Evolutionary conservation across 2,888 invertebrate species (phyloP), one percentile per base, ranked within the genome.

Genomic region (Caenorhabditis uteleia): DNA sequence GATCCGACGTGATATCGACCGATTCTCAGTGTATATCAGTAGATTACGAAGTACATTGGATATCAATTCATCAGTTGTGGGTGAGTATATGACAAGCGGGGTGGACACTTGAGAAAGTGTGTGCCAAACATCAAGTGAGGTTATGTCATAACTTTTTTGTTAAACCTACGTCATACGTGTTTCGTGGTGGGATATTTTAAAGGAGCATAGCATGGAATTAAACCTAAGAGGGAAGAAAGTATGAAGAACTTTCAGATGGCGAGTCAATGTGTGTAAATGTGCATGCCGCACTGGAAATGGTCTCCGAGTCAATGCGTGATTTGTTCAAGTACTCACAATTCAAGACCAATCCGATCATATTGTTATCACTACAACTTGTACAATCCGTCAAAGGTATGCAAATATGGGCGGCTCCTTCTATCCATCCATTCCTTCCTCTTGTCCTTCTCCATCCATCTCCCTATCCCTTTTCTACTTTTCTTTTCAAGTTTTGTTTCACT

Each of bases 271-370:
- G 79, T 49, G 76, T 81, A 18, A 74, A 75, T 33, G 76, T 80
- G 29, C 81, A 81, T 51, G 77, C 81, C 4, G 73, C 80, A 1
- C 59, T 81, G 25, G 78, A 82, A 43, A 70, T 78, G 74, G 79
- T 82, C 10, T 77, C 77, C 16, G 77, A 81, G 47, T 68, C 75
- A 16, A 73, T 81, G 56, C 68, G 81, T n/a, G 79, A 80, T 45
- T 66, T 81, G 18, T 62, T 81, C 43, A 73, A 73, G 48, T 64
- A 74, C 39, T 44, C 60, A 26, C 69, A 74, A 26, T 75, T 75
- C 70, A 75, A 75, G 48, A 71, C 73, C 18, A 75, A 74, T 48
- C 46, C 56, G 23, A 65, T 73, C 36, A 73, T 73, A 48, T 29
- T 73, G 29, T 64, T 61, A 29, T 68, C 68, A 26, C 53, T 73